Conservation (phyloP, 2,113 vertebrate species). For the Oreochromis aureus region DNA sequence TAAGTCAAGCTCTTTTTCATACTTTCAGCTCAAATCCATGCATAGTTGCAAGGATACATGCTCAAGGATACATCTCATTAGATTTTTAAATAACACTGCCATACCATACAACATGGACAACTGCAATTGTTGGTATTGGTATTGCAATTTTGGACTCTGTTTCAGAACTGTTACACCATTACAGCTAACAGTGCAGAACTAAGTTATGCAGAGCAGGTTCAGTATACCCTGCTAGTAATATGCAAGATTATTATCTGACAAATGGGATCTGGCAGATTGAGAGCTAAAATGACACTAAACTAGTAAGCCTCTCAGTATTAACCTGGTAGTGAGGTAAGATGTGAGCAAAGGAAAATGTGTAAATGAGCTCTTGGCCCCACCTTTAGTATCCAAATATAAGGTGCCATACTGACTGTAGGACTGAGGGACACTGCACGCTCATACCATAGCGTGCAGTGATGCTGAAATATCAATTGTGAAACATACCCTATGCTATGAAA, state of each 20-base stretch:
- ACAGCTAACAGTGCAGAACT: not conserved
- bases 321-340: not conserved
- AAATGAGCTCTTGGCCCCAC: not conserved
- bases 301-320: not conserved
- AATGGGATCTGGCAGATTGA: not conserved
- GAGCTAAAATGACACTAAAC: not conserved
- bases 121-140: not conserved
- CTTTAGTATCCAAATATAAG: not conserved
- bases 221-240: not conserved
- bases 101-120: not conserved
- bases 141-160: not conserved
- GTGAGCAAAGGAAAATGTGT: not conserved
- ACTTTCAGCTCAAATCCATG: not conserved
- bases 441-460: not conserved
- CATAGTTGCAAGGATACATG: not conserved
- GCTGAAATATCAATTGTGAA: not conserved
- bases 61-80: not conserved
- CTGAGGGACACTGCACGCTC: not conserved
- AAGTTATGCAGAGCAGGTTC: not conserved
- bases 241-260: not conserved
- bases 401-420: not conserved
- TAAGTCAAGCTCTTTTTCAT: not conserved
- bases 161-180: not conserved
- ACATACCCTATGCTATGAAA: not conserved
- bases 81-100: not conserved